Evolutionary conservation across 2,888 invertebrate genomes (phyloP).

Genomic region (Lycocerus yunnanus): DNA sequence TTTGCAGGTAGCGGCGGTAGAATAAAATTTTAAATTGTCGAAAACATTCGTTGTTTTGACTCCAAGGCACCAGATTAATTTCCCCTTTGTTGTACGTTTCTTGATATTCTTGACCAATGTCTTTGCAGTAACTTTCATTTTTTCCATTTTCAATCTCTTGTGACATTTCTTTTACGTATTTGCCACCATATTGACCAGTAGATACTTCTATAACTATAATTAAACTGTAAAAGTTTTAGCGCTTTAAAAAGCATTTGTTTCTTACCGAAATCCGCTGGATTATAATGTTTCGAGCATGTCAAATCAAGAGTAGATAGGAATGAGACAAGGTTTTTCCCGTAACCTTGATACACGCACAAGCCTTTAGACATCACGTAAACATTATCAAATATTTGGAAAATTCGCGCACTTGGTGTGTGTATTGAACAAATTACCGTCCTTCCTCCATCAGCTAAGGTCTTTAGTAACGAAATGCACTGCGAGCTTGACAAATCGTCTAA

Average conservation of each 20-base stretch:
- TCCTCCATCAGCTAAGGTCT: conserved; percentile 70
- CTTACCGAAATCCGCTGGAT: conserved; percentile 93
- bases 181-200: conserved; percentile 75
- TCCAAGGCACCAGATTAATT: conserved; percentile 44
- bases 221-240: conserved; percentile 7
- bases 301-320: conserved; percentile 78
- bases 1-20: conserved; percentile 73
- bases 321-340: conserved; percentile 75
- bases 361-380: conserved; percentile 86
- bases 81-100: background rate
- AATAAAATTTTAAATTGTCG: conserved; percentile 72
- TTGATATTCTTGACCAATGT: background rate
- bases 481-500: conserved; percentile 75
- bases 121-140: conserved; percentile 14
- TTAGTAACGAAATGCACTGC: conserved; percentile 71
- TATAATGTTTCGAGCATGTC: conserved; percentile 90
- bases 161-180: conserved; percentile 72
- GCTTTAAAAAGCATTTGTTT: background rate
- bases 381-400: conserved; percentile 76
- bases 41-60: conserved; percentile 63
- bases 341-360: conserved; percentile 84
- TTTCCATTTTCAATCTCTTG: conserved; percentile 64
- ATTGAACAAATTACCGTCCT: conserved; percentile 79
- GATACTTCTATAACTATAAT: conserved; percentile 74
- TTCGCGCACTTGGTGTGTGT: conserved; percentile 80